These are phyloP conservation scores for Hyperoplus immaculatus DNA, from an alignment of 2,797 vertebrate species.

Conservation along the genomic window DNA sequence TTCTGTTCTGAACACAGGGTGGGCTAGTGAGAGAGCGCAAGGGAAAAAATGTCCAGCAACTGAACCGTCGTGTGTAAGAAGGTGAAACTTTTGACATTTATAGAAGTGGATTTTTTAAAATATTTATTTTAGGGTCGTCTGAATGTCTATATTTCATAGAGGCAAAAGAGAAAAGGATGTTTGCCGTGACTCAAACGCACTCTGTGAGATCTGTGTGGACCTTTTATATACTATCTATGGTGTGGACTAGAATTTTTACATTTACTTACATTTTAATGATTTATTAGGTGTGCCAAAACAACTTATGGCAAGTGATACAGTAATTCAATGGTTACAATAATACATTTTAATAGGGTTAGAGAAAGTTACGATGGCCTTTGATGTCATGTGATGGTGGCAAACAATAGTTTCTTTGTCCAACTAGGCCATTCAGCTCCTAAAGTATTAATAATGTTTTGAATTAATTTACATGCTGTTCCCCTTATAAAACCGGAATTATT, in stretches of 20 bases:
- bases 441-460: conserved; percentile 18
- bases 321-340: neutral
- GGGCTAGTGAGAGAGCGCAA: conserved; percentile 34
- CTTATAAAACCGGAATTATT: conserved; percentile 25
- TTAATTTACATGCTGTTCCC: conserved; percentile 40
- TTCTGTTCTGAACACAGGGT: conserved; percentile 55
- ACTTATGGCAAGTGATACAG: neutral
- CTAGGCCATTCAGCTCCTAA: neutral
- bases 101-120: conserved; percentile 39
- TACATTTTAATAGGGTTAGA: neutral
- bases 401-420: conserved; percentile 36
- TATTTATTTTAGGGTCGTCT: conserved; percentile 69
- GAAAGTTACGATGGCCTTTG: conserved; percentile 9
- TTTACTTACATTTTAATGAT: neutral
- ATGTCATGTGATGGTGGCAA: conserved; percentile 1
- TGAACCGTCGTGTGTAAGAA: conserved; percentile 3
- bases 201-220: neutral
- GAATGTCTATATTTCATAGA: neutral
- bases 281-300: neutral
- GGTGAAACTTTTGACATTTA: conserved; percentile 45
- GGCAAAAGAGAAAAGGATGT: conserved; percentile 1
- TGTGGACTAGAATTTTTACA: no score
- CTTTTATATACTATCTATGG: no score
- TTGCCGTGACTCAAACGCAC: neutral
- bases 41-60: conserved; percentile 19